Evolutionary conservation across 2,797 vertebrate species (phyloP).

Genomic region (Hippopotamyrus pictus): DNA sequence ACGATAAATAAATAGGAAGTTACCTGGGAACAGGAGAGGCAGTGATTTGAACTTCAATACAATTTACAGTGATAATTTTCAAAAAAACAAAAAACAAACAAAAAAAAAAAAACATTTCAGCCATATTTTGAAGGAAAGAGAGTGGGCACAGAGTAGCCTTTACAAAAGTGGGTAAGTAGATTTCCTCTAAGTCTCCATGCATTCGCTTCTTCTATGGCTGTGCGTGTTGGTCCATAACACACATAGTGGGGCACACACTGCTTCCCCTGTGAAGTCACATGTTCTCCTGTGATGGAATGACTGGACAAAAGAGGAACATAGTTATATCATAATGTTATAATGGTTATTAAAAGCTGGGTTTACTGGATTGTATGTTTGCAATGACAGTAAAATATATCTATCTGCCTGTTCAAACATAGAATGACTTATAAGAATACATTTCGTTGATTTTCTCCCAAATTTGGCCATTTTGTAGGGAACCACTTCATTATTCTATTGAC

Average conservation of each 20-base stretch:
- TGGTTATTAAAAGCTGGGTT: background rate
- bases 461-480: background rate
- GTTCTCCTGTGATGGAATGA: constrained; percentile 14
- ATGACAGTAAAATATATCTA: background rate
- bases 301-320: constrained; percentile 4
- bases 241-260: background rate
- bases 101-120: constrained; percentile 8
- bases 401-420: background rate
- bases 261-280: background rate
- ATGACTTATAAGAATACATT: background rate
- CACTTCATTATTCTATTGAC: background rate
- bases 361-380: background rate
- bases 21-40: background rate
- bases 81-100: background rate
- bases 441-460: background rate
- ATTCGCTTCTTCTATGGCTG: background rate
- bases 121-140: constrained; percentile 10
- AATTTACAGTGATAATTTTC: background rate
- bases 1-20: background rate
- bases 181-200: background rate
- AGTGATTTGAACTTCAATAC: background rate
- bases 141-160: constrained; percentile 1
- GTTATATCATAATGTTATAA: background rate
- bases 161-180: background rate
- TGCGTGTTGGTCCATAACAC: background rate